Conservation (phyloP, 2,113 vertebrate species). For the Misgurnus mizolepis region DNA sequence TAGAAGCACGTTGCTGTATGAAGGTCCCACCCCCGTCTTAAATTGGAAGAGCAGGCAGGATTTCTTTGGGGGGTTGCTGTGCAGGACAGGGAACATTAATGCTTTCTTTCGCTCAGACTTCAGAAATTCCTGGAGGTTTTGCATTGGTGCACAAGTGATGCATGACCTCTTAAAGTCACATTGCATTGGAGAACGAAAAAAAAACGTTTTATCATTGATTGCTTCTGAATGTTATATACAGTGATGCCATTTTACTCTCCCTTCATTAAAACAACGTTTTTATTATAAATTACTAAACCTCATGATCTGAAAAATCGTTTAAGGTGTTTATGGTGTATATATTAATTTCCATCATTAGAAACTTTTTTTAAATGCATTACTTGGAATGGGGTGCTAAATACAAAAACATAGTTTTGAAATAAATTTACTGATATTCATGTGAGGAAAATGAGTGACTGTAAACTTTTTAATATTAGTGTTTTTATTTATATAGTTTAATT, state of each 20-base stretch:
- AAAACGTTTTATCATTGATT: background rate
- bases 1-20: slow-evolving; percentile 48
- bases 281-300: no score
- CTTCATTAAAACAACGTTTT: no score
- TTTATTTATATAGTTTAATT: no score
- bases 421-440: no score
- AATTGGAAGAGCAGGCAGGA: slow-evolving; percentile 53
- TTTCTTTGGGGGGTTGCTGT: slow-evolving; percentile 15
- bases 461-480: no score
- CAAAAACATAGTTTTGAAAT: no score
- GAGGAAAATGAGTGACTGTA: no score
- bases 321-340: no score
- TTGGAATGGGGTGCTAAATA: no score
- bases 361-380: no score
- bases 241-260: background rate
- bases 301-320: no score
- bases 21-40: slow-evolving; percentile 65
- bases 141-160: slow-evolving; percentile 10
- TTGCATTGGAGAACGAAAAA: background rate
- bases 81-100: slow-evolving; percentile 20
- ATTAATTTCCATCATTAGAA: no score
- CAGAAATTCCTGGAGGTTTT: slow-evolving; percentile 25
- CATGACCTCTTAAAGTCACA: background rate
- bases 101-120: slow-evolving; percentile 20
- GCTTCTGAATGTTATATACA: background rate